Evolutionary conservation across 2,888 invertebrate genomes (phyloP), one percentile per base, ranked within the genome.

Genomic region (Catonia carolina): DNA sequence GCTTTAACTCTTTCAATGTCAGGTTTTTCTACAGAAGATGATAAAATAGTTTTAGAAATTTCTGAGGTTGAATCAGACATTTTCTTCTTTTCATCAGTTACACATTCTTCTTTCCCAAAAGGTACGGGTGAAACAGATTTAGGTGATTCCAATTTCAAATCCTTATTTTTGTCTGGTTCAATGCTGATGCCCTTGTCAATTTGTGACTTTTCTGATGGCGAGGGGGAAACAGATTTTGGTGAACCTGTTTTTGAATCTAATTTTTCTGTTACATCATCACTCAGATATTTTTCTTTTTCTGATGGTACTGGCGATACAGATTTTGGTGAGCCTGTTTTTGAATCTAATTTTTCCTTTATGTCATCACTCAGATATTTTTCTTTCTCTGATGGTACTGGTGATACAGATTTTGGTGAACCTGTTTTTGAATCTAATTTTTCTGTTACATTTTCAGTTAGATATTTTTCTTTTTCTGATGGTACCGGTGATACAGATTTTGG

Each of bases 301-400:
- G 12, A 31, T 20, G 14, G 31, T 18, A 17, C n/a, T 33, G 51
- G 45, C 10, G 22, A 33, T 17, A 12, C 22, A 22, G 22, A 37
- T 12, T 39, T 58, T 56, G 45, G 61, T 56, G 66, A 62, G 31
- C 64, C 59, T 31, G 60, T 63, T 62, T 61, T 63, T 60, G 36
- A 36, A n/a, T n/a, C n/a, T n/a, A n/a, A n/a, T n/a, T n/a, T n/a
- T n/a, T n/a, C n/a, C n/a, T n/a, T n/a, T n/a, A n/a, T n/a, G n/a
- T n/a, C n/a, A n/a, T n/a, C n/a, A n/a, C n/a, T n/a, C n/a, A n/a
- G n/a, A n/a, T n/a, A n/a, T n/a, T 2, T n/a, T 36, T 14, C 15
- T 36, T n/a, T n/a, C n/a, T n/a, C n/a, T n/a, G n/a, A n/a, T n/a
- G n/a, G n/a, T n/a, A n/a, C n/a, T 7, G 37, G 37, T 5, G 37